phyloP scores from a whole-genome alignment of 2,888 invertebrate genomes.

The Steromphala cineraria region DNA sequence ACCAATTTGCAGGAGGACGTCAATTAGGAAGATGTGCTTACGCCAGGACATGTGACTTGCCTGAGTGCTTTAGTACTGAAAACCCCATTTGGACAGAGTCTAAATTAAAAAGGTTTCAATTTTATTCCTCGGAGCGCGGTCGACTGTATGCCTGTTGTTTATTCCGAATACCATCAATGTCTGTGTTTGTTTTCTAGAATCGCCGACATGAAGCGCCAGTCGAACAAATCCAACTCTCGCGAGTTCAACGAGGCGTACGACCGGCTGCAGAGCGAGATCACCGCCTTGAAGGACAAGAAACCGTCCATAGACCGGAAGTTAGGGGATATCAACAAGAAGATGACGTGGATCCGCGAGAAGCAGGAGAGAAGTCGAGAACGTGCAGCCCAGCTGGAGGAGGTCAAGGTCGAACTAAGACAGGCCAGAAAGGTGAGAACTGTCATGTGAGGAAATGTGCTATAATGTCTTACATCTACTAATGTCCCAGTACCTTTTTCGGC shows the following conservation, averaged over 20 bases:
- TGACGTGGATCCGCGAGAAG: conserved; percentile 52
- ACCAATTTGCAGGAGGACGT: too few relatives aligned
- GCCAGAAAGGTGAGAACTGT: conserved; percentile 43
- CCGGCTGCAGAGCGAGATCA: conserved; percentile 44
- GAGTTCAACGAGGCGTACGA: conserved; percentile 26
- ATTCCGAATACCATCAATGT: neutral
- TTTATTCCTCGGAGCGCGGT: too few relatives aligned
- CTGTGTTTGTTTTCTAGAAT: neutral
- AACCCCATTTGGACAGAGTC: too few relatives aligned
- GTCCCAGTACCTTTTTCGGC: too few relatives aligned
- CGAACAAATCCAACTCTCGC: conserved; percentile 31
- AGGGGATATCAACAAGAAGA: conserved; percentile 57
- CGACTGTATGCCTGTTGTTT: too few relatives aligned
- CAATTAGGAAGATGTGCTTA: too few relatives aligned
- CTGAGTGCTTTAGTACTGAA: too few relatives aligned
- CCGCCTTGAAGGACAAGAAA: conserved; percentile 46
- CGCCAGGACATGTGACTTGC: too few relatives aligned
- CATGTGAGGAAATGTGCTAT: too few relatives aligned
- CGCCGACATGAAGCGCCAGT: conserved; percentile 35
- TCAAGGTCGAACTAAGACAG: conserved; percentile 41
- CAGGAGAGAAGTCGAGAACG: conserved; percentile 15
- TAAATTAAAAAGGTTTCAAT: too few relatives aligned
- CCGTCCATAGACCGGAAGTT: conserved; percentile 53
- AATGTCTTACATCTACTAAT: too few relatives aligned
- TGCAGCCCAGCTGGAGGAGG: conserved; percentile 37